Percentiles rank a stretch among this genome's conserved stretches.
These are phyloP conservation scores for Tetragonula carbonaria DNA, from an alignment of 2,888 invertebrate species.

Conservation along the genomic window DNA sequence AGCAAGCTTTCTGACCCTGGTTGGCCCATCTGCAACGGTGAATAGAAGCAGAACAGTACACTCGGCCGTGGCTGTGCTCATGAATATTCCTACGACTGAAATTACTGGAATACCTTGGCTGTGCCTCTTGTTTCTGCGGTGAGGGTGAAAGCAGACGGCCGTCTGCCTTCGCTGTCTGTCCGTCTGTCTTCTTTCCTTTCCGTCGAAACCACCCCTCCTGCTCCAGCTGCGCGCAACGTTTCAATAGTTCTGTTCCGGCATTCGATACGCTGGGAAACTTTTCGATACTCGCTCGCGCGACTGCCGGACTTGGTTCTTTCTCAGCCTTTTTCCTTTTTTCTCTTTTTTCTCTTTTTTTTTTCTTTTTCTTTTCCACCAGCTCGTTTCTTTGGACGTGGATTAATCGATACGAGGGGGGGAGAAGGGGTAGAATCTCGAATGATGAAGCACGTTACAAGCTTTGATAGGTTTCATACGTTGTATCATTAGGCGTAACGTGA, in stretches of 20 bases:
- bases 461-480: neutral
- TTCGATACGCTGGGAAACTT: conserved; percentile 22
- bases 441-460: neutral
- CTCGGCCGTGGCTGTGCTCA: conserved; percentile 73
- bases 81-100: conserved; percentile 80
- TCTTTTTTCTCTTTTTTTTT: neutral
- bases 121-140: conserved; percentile 66
- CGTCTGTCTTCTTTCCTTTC: conserved; percentile 2
- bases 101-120: conserved; percentile 80
- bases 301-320: neutral
- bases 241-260: neutral
- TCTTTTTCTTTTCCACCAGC: neutral
- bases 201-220: conserved; percentile 21
- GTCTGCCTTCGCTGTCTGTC: conserved; percentile 14
- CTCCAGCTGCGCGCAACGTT: conserved; percentile 1
- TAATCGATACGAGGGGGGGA: neutral
- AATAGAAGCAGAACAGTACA: conserved; percentile 76
- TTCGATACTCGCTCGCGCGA: neutral
- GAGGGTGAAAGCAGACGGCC: conserved; percentile 47
- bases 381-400: neutral
- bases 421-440: neutral
- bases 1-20: conserved; percentile 77
- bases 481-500: neutral
- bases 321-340: too few relatives aligned
- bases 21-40: conserved; percentile 72